A percentile compares a stretch with the other conserved stretches of the same genome.
These are phyloP conservation scores for Rapana venosa DNA, from an alignment of 2,888 invertebrate genomes.

Conservation along the genomic window DNA sequence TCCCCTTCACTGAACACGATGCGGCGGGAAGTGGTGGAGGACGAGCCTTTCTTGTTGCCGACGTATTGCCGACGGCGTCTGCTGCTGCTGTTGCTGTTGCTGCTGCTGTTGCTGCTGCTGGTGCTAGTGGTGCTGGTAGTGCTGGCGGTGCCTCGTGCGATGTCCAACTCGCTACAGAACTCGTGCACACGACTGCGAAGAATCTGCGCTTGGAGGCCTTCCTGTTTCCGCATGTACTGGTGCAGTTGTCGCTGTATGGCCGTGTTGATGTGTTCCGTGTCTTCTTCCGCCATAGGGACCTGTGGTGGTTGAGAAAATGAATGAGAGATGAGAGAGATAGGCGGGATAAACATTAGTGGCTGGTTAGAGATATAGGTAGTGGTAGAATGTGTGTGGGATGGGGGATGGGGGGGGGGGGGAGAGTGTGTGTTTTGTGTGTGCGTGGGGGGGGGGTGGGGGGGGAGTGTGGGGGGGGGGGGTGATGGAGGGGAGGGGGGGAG, in stretches of 20 bases:
- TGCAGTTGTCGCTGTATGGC: slow-evolving; percentile 31
- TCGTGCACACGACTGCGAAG: slow-evolving; percentile 40
- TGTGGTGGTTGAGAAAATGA: background rate
- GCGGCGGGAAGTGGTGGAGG: background rate
- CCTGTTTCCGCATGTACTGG: slow-evolving; percentile 37
- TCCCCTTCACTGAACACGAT: slow-evolving; percentile 7
- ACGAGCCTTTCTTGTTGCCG: background rate
- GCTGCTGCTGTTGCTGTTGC: background rate
- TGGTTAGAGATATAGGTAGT: background rate
- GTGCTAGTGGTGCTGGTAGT: background rate
- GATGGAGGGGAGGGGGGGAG: too few relatives aligned
- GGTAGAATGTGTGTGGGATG: background rate
- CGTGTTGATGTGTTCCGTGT: slow-evolving; percentile 3
- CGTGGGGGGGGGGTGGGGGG: too few relatives aligned
- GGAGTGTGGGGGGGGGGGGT: too few relatives aligned
- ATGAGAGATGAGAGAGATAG: background rate
- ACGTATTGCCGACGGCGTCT: background rate
- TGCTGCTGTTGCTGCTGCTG: background rate
- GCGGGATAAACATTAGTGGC: background rate
- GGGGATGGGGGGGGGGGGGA: too few relatives aligned
- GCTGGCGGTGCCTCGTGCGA: background rate
- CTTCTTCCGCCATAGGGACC: slow-evolving; percentile 17
- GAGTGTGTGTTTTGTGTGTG: too few relatives aligned
- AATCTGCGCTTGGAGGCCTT: slow-evolving; percentile 35
- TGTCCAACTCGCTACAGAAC: slow-evolving; percentile 38